Conservation (phyloP, 1,140 invertebrate species). For the Sycophaga agraensis region DNA sequence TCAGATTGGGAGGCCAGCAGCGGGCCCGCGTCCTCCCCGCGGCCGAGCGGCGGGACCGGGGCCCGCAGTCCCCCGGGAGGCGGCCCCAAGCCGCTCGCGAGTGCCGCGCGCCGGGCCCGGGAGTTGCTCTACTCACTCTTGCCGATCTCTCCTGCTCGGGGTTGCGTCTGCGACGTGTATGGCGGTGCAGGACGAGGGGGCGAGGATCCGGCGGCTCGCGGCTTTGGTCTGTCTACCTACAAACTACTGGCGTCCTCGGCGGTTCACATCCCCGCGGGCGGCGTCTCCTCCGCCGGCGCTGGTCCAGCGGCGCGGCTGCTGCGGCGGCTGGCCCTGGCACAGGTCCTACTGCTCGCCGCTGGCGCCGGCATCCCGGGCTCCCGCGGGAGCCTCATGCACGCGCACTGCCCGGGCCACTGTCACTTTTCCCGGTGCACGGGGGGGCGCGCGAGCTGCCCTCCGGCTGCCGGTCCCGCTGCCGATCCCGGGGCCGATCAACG, state of each 20-base stretch:
- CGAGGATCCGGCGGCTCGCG: not conserved
- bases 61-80: not conserved
- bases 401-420: too few relatives aligned
- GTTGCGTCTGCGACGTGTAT: not conserved
- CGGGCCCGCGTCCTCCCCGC: constrained; percentile 43
- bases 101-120: not conserved
- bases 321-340: too few relatives aligned
- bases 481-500: too few relatives aligned
- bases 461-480: too few relatives aligned
- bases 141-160: not conserved
- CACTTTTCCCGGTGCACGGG: constrained; percentile 12
- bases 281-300: too few relatives aligned
- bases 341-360: too few relatives aligned
- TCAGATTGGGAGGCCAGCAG: constrained; percentile 45
- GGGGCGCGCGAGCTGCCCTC: constrained; percentile 4
- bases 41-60: not conserved
- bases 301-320: too few relatives aligned
- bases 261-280: too few relatives aligned
- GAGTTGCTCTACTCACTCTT: too few relatives aligned
- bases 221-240: not conserved
- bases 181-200: not conserved
- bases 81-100: not conserved
- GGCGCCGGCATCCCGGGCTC: too few relatives aligned
- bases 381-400: too few relatives aligned
- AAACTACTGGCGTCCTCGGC: too few relatives aligned